Percentiles rank a stretch among this genome's conserved stretches.
phyloP scores from a whole-genome alignment of 2,888 invertebrate genomes.

The Hydraecia micacea region DNA sequence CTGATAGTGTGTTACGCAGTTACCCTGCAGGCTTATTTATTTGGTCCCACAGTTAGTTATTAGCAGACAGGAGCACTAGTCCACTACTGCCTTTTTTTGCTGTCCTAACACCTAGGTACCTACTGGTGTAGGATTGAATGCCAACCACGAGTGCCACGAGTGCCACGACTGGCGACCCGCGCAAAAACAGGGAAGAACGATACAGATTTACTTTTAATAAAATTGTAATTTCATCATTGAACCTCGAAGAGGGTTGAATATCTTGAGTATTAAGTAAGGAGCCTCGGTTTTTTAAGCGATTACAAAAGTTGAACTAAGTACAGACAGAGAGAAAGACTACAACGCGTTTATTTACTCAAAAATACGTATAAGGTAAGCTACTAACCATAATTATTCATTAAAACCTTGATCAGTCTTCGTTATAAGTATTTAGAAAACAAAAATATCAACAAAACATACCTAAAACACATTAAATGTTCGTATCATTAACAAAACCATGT shows the following conservation, averaged over 20 bases:
- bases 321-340: neutral
- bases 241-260: neutral
- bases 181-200: no score
- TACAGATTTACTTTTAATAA: no score
- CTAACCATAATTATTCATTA: conserved; percentile 40
- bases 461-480: conserved; percentile 55
- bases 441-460: conserved; percentile 33
- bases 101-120: neutral
- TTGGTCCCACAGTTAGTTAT: neutral
- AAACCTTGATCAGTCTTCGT: conserved; percentile 23
- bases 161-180: no score
- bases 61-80: neutral
- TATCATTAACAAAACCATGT: conserved; percentile 45
- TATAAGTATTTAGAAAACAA: conserved; percentile 3
- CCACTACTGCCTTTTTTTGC: neutral
- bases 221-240: neutral
- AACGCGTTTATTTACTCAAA: neutral
- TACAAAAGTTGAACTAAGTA: neutral
- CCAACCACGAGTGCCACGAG: no score
- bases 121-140: neutral
- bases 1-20: no score
- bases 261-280: neutral
- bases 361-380: neutral
- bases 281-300: neutral
- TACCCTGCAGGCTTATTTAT: no score